phyloP scores from a whole-genome alignment of 2,797 vertebrate genomes.

The Pseudomugil gertrudae region DNA sequence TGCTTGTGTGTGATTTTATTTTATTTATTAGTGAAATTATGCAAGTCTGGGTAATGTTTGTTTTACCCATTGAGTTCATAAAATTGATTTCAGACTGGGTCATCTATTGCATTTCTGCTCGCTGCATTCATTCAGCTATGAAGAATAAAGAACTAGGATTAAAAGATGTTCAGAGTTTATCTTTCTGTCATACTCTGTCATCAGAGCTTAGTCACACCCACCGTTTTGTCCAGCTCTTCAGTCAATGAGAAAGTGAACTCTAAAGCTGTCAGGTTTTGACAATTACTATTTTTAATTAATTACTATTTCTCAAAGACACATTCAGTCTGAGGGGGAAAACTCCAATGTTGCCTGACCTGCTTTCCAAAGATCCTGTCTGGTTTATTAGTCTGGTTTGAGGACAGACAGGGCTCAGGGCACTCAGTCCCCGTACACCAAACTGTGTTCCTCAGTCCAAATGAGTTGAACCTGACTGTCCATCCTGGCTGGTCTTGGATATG shows the following conservation, averaged over 20 bases:
- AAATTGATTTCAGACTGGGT: not conserved
- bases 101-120: not conserved
- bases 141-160: not conserved
- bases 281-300: slow-evolving; percentile 68
- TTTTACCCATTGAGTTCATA: not conserved
- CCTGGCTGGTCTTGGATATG: slow-evolving; percentile 24
- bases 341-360: slow-evolving; percentile 70
- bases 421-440: slow-evolving; percentile 39
- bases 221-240: slow-evolving; percentile 29
- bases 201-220: slow-evolving; percentile 19
- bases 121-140: too few relatives aligned
- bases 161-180: slow-evolving; percentile 1
- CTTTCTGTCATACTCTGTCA: not conserved
- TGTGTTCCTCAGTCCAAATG: slow-evolving; percentile 35
- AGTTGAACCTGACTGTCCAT: slow-evolving; percentile 33
- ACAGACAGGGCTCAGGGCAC: slow-evolving; percentile 29
- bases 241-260: slow-evolving; percentile 55
- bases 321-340: slow-evolving; percentile 60
- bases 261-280: slow-evolving; percentile 38
- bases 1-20: too few relatives aligned
- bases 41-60: too few relatives aligned
- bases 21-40: too few relatives aligned
- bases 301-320: slow-evolving; percentile 50
- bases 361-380: slow-evolving; percentile 63
- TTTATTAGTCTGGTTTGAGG: slow-evolving; percentile 27